Conservation (phyloP, 2,113 vertebrate genomes). For the Cynoglossus semilaevis region DNA sequence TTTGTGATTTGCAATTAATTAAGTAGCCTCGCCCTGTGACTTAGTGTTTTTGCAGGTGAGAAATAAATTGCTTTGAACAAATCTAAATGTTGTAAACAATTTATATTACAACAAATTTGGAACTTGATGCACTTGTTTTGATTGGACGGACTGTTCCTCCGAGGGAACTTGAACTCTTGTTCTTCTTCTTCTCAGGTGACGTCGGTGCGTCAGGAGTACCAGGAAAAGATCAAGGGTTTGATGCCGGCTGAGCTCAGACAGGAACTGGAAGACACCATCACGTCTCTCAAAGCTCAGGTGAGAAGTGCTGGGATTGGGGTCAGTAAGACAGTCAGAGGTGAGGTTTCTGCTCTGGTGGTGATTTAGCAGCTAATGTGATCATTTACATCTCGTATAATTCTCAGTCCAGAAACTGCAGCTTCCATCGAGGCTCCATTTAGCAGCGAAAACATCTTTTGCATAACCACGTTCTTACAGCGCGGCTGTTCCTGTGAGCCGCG, state of each 20-base stretch:
- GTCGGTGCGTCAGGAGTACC: conserved; percentile 83
- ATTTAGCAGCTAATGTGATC: no score
- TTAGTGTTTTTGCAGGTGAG: no score
- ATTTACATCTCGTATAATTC: no score
- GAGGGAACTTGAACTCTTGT: neutral
- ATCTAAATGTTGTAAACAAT: no score
- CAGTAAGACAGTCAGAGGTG: conserved; percentile 24
- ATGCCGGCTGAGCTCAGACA: conserved; percentile 85
- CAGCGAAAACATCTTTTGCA: neutral
- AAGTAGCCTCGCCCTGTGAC: no score
- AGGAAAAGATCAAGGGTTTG: conserved; percentile 86
- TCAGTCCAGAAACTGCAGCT: no score
- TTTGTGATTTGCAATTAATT: no score
- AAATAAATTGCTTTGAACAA: no score
- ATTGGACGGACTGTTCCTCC: neutral
- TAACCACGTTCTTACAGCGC: conserved; percentile 37
- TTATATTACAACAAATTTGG: no score
- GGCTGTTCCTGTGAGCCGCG: conserved; percentile 16
- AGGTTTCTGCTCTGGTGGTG: no score
- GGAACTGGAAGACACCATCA: conserved; percentile 92
- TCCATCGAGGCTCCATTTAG: no score
- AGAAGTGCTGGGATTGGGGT: no score
- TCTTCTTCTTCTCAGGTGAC: conserved; percentile 79
- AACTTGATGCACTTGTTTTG: neutral
- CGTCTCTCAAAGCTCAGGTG: conserved; percentile 94